Percentiles rank a stretch among this genome's conserved stretches.
Conservation (phyloP, 1,140 invertebrate species). For the Amyelois transitella region DNA sequence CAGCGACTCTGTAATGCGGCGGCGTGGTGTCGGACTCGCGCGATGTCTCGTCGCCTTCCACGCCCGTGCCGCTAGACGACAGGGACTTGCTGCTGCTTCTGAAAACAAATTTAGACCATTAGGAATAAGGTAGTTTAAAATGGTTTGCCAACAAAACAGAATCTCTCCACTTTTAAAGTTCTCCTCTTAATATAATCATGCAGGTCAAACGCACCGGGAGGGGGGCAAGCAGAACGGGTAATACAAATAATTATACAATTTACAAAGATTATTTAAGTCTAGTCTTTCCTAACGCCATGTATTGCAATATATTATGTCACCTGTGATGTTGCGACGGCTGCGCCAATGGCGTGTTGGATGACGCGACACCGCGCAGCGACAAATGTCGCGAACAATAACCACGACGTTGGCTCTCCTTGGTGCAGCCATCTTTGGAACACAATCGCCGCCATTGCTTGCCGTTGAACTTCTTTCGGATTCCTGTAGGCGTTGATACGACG, state of each 20-base stretch:
- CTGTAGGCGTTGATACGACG: slow-evolving; percentile 95
- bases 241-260: too few species aligned
- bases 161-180: too few species aligned
- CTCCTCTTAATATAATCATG: too few species aligned
- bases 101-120: slow-evolving; percentile 10
- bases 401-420: slow-evolving; percentile 97
- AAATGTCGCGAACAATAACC: slow-evolving; percentile 98
- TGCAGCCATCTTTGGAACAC: slow-evolving; percentile 95
- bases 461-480: slow-evolving; percentile 99
- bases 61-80: slow-evolving; percentile 67
- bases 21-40: slow-evolving; percentile 90
- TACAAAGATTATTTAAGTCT: too few species aligned
- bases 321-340: slow-evolving; percentile 32
- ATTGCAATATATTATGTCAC: neutral
- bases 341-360: slow-evolving; percentile 64
- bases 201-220: too few species aligned
- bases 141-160: too few species aligned
- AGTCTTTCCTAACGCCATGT: too few species aligned
- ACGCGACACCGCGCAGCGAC: slow-evolving; percentile 83
- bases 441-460: slow-evolving; percentile 99
- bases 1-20: slow-evolving; percentile 84
- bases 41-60: slow-evolving; percentile 92
- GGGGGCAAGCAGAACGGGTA: too few species aligned
- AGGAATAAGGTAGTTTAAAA: neutral
- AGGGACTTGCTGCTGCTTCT: slow-evolving; percentile 72